Percentiles rank a stretch among this genome's conserved stretches.
phyloP scores from a whole-genome alignment of 2,888 invertebrate genomes.

The Aporophyla lueneburgensis region DNA sequence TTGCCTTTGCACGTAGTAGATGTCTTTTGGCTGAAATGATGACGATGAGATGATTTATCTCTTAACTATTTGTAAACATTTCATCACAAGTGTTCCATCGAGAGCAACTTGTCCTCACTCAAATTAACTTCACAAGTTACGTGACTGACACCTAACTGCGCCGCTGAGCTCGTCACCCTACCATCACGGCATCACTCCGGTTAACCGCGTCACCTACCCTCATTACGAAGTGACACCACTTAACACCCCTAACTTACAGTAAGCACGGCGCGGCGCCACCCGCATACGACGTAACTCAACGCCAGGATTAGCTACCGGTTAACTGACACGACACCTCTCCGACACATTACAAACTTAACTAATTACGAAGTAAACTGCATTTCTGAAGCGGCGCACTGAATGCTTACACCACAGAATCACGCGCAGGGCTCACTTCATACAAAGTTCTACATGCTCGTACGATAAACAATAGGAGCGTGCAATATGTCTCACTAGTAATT shows the following conservation, averaged over 20 bases:
- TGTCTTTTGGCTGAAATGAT: no score
- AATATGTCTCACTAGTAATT: not conserved
- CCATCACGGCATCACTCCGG: not conserved
- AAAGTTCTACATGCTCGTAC: not conserved
- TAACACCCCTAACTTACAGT: not conserved
- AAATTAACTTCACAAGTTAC: not conserved
- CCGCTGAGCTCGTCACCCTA: no score
- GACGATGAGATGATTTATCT: no score
- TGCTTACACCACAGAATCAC: not conserved
- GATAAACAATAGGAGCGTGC: not conserved
- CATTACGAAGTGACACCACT: constrained; percentile 13
- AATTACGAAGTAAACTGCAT: constrained; percentile 19
- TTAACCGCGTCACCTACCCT: constrained; percentile 5
- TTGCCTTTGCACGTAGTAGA: no score
- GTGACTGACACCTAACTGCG: not conserved
- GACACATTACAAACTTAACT: constrained; percentile 29
- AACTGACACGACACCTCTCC: constrained; percentile 1
- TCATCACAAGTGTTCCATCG: not conserved
- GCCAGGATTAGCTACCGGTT: not conserved
- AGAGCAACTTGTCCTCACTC: not conserved
- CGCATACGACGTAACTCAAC: no score
- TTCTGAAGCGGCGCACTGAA: not conserved
- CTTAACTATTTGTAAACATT: not conserved
- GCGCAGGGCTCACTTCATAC: not conserved
- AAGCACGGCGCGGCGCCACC: not conserved